Conservation (phyloP, 2,888 invertebrate genomes). For the Blomia tropicalis region DNA sequence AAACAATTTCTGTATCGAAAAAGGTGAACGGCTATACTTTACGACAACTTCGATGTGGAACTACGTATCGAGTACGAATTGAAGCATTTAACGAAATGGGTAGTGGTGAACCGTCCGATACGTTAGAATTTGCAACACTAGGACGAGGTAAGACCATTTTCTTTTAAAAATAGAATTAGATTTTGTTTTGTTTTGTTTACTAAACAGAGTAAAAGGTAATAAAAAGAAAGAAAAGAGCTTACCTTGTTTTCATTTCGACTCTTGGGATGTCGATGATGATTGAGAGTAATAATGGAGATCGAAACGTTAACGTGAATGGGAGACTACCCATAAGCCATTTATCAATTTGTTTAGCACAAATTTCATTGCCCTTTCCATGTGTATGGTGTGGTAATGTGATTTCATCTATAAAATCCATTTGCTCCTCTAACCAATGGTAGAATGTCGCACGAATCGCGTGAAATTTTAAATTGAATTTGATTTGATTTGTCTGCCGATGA, state of each 20-base stretch:
- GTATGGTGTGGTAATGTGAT: background rate
- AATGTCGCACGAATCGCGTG: background rate
- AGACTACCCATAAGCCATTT: no score
- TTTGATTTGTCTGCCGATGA: background rate
- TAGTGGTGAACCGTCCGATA: conserved; percentile 33
- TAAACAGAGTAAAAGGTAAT: background rate
- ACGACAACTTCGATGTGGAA: conserved; percentile 34
- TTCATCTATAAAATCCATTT: background rate
- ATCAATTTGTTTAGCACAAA: no score
- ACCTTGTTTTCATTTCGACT: background rate
- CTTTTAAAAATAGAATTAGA: background rate
- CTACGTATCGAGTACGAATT: conserved; percentile 28
- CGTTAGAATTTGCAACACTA: conserved; percentile 32
- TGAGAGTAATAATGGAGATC: no score
- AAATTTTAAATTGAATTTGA: conserved; percentile 15
- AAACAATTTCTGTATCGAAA: conserved; percentile 21
- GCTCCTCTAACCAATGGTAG: no score
- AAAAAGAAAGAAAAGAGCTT: background rate
- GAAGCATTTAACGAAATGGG: conserved; percentile 36
- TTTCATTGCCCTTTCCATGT: conserved; percentile 1
- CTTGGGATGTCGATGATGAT: no score
- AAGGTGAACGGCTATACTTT: conserved; percentile 26
- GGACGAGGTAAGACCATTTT: conserved; percentile 33
- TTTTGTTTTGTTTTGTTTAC: background rate
- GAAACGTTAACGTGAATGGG: no score